Base-by-base conservation (phyloP, 2,888 invertebrate genomes). In the Ectemnius lituratus region DNA sequence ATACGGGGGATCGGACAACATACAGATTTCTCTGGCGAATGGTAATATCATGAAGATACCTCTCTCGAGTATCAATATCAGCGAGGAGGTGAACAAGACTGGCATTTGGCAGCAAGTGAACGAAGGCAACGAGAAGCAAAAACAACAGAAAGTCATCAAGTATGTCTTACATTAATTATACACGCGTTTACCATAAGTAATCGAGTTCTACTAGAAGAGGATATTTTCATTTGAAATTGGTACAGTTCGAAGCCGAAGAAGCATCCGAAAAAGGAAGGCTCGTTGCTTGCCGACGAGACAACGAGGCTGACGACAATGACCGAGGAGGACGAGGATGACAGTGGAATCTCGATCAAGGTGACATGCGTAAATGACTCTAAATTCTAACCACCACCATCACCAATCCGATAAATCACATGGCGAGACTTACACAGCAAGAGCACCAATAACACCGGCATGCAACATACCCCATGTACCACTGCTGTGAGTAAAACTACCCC, bases 81-180 rank as follows among this genome's bases (percentile, higher is more conserved):
- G 97, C 5, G 98, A 98, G 90, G 98, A 98, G 91, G 96, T 98
- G 70, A 96, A 97, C 88, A 97, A 97, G 90, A 96, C 96, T 37
- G 96, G 97, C 46, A 96, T 98, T 87, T 99, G 98, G 98, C 96
- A 97, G 88, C 96, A 97, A 91, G 95, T 97, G 14, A 97, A 96
- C 89, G 95, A 94, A 85, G 93, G 92, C 77, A 94, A 94, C 87
- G 91, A 92, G 73, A 92, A 92, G 80, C 92, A 92, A 62, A 90
- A 88, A 63, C 86, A 87, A 60, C 67, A 78, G 3, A 90, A 89
- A 70, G 66, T 86, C 64, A 89, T 87, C 67, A 90, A 88, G 90
- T 90, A 85, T 73, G 65, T 62, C 23, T 37, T 37, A 6, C 49
- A 20, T 6, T 16, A 16, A 63, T 56, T 63, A n/a, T 37, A n/a